phyloP scores from a whole-genome alignment of 2,113 vertebrate species.

The Syrmaticus mikado region DNA sequence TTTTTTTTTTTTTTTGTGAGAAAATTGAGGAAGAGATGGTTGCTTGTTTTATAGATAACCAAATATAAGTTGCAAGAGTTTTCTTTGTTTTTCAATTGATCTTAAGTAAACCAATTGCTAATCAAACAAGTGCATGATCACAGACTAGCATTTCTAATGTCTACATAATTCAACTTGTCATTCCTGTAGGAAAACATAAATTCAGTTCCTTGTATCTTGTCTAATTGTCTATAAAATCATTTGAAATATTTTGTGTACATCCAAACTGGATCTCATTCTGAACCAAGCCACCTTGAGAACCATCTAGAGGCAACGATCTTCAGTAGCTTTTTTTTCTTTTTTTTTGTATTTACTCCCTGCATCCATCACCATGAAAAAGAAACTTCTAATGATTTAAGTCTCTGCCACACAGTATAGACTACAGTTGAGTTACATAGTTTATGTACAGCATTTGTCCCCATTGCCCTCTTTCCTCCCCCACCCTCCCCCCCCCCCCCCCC shows the following conservation, averaged over 20 bases:
- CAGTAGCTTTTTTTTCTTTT: background rate
- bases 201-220: background rate
- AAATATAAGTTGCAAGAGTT: background rate
- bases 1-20: background rate
- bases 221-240: background rate
- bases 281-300: background rate
- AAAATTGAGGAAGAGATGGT: background rate
- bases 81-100: background rate
- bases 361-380: background rate
- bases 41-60: background rate
- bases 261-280: background rate
- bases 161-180: background rate
- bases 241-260: background rate
- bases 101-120: background rate
- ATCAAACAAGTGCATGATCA: background rate
- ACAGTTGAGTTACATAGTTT: no score
- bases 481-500: background rate
- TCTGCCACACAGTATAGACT: background rate
- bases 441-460: background rate
- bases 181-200: background rate
- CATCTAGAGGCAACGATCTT: background rate
- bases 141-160: background rate
- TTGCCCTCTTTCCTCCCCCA: no score
- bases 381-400: background rate
- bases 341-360: background rate